These are phyloP conservation scores for Pseudococcus jackbeardsleyi DNA, from an alignment of 2,888 invertebrate genomes.

Conservation along the genomic window DNA sequence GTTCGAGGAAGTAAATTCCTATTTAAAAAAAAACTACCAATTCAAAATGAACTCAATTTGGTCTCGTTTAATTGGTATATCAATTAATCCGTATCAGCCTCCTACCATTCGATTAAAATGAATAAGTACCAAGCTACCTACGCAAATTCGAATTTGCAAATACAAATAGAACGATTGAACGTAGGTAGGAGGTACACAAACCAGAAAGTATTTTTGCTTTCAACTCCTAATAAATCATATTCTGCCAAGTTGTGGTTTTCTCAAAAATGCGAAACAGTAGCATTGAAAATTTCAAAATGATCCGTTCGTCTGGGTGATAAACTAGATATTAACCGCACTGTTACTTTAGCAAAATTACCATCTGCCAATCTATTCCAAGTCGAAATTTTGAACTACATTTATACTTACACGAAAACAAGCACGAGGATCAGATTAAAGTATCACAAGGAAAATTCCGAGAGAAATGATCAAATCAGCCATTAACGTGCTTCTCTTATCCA, in stretches of 20 bases:
- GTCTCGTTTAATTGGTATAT: too few species aligned
- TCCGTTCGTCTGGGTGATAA: not conserved
- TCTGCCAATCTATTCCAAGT: not conserved
- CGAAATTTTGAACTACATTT: not conserved
- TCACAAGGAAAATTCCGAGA: not conserved
- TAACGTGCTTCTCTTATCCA: not conserved
- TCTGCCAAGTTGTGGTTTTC: not conserved
- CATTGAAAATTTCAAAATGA: not conserved
- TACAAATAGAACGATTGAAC: not conserved
- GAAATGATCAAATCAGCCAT: not conserved
- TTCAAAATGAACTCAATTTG: too few species aligned
- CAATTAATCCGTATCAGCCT: too few species aligned
- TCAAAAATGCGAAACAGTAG: not conserved
- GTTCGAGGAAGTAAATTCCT: too few species aligned
- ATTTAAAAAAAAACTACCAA: too few species aligned
- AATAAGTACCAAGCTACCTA: not conserved
- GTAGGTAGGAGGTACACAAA: not conserved
- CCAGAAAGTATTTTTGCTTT: not conserved
- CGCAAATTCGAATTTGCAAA: not conserved
- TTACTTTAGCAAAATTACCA: not conserved
- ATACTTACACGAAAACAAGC: too few species aligned
- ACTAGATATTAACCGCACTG: not conserved
- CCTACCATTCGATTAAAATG: not conserved
- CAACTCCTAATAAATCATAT: slow-evolving; percentile 8
- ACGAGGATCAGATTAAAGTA: not conserved